Base-by-base conservation (phyloP, 2,113 vertebrate species). In the Sisor rabdophorus region DNA sequence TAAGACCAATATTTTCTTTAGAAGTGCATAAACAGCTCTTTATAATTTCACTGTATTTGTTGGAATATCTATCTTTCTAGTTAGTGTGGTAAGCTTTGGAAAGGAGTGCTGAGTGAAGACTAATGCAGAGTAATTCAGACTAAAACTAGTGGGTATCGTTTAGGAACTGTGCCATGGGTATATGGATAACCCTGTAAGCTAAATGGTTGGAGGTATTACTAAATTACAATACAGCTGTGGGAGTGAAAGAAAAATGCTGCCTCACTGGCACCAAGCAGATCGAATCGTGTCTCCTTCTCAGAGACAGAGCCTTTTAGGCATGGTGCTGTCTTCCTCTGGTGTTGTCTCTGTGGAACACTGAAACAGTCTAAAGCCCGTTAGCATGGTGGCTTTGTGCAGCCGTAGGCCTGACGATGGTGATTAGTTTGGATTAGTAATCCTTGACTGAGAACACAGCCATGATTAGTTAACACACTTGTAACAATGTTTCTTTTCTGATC, bases 401-500 rank as follows among this genome's bases (percentile, higher is more conserved):
- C 64, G 40, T 72, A 59, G 64, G 59, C 65, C 65, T 83, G 79
- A 80, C 56, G 68, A 77, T 77, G 47, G 79, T 82, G 78, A 82
- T 82, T 77, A 78, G 58, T 63, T 65, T 80, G 81, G 81, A 77
- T 80, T 75, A 75, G 81, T 80, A 83, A 83, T 83, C 75, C 75
- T 78, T 67, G 54, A 60, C 75, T 74, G 64, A 71, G 78, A 80
- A 83, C 78, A 65, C 75, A 80, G 58, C 73, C 60, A 77, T 83
- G 80, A 80, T 73, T 78, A 77, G 78, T 75, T 83, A 80, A 80
- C 81, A 83, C 68, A 83, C 78, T 80, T 63, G 59, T 75, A 71
- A 83, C 81, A 83, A 77, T 83, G 81, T 83, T 83, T 83, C 78
- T 83, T 79, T 83, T 80, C 71, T 63, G 48, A 65, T 80, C 75